phyloP scores from a whole-genome alignment of 2,797 vertebrate genomes.

The Lepidocolaptes lacrymiger region DNA sequence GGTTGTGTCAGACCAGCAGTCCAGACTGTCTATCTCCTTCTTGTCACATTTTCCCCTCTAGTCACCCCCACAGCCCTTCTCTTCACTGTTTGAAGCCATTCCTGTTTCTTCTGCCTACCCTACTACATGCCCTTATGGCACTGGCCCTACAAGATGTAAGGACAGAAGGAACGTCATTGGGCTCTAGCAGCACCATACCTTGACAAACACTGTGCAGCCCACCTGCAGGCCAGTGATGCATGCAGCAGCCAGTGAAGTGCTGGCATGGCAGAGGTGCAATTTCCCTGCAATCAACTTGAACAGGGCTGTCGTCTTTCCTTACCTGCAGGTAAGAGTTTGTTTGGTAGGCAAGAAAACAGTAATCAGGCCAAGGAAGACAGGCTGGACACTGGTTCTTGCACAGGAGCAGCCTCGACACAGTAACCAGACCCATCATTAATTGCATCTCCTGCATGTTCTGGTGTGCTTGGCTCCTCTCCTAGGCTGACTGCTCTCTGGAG shows the following conservation, averaged over 20 bases:
- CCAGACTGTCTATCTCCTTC: not conserved
- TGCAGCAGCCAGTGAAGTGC: accelerated
- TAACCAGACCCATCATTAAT: slow-evolving; percentile 49
- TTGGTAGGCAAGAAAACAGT: not conserved
- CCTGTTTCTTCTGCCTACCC: not conserved
- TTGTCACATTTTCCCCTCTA: not conserved
- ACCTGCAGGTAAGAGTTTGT: not conserved
- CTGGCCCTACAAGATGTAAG: not conserved
- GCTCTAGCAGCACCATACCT: not conserved
- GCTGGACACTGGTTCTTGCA: not conserved
- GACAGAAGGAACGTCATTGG: not conserved
- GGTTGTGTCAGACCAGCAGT: not conserved
- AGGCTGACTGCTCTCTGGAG: slow-evolving; percentile 34
- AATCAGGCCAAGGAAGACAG: not conserved
- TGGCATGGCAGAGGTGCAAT: not conserved
- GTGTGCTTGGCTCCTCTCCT: slow-evolving; percentile 23
- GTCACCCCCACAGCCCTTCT: not conserved
- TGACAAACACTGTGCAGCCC: not conserved
- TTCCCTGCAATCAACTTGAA: not conserved
- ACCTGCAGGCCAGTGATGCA: accelerated
- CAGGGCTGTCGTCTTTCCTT: not conserved
- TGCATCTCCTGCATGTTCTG: slow-evolving; percentile 13
- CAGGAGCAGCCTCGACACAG: not conserved
- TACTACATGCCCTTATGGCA: accelerated
- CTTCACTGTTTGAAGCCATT: not conserved